Base-by-base conservation (phyloP, 2,113 vertebrate genomes). In the Halichoeres trimaculatus region DNA sequence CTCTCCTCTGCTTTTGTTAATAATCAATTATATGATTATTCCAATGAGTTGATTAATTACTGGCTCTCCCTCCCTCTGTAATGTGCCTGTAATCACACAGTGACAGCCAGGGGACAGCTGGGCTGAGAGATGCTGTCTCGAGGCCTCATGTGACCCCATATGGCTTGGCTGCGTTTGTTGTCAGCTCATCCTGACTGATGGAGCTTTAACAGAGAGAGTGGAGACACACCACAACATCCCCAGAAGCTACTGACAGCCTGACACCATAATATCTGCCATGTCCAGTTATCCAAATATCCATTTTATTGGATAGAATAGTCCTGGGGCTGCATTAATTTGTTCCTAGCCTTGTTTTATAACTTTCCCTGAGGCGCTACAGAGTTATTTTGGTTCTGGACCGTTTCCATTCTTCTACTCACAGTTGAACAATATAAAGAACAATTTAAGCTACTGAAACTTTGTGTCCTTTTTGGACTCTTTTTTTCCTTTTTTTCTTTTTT, bases 21-120 rank as follows among this genome's bases (percentile, higher is more conserved):
- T 91, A 91, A 92, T 91, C 88, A 89, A 86, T 90, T 85, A 86
- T 83, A 76, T 70, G 84, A 88, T 92, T 90, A 87, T 92, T 85
- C 80, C 86, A 84, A 89, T 78, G 75, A 88, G 78, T 62, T 80
- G 74, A 89, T 92, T 90, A 85, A 93, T 93, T 83, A 78, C 62
- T 1, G 70, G 22, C 38, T 36, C 55, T 58, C 45, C 57, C 57
- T 76, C 35, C 59, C 71, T 58, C 48, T 58, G 36, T 54, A 35
- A 48, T 48, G 19, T 55, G 48, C 75, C 62, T 83, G 66, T 83
- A 76, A 77, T 88, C 72, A 63, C 80, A 63, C 52, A 22, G 64
- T 76, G 87, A 80, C 84, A 80, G 67, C 59, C 34, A 65, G 57
- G 80, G 65, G 76, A 63, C 56, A 62, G 72, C 57, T 66, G 43